phyloP scores from a whole-genome alignment of 2,113 vertebrate genomes.

The Salvator merianae region DNA sequence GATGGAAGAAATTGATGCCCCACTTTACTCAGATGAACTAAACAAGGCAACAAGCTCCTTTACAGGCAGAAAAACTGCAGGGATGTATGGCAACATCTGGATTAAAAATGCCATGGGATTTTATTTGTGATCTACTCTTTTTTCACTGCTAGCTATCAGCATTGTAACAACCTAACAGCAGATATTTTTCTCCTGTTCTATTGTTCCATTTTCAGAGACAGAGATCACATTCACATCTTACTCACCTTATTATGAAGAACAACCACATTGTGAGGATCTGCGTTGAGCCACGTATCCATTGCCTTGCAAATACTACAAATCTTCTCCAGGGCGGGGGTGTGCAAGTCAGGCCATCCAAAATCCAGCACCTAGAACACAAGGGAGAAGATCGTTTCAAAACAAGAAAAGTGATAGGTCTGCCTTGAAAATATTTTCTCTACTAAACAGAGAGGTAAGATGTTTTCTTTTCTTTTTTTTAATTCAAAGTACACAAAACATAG shows the following conservation, averaged over 20 bases:
- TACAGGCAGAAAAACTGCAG: too few relatives aligned
- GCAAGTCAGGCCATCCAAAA: constrained; percentile 96
- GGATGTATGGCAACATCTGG: not conserved
- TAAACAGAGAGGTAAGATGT: not conserved
- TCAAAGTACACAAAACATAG: too few relatives aligned
- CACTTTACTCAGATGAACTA: too few relatives aligned
- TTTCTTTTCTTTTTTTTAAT: too few relatives aligned
- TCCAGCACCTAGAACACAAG: constrained; percentile 85
- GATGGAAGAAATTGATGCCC: too few relatives aligned
- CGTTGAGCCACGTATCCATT: constrained; percentile 96
- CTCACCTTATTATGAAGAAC: constrained; percentile 97
- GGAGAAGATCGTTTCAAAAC: not conserved
- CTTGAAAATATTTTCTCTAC: not conserved
- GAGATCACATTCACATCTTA: too few relatives aligned
- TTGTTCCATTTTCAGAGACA: not conserved
- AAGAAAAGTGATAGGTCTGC: too few relatives aligned
- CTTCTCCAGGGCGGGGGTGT: constrained; percentile 95
- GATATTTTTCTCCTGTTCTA: not conserved
- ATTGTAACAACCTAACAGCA: not conserved
- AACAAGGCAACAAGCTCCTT: too few relatives aligned
- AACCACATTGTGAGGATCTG: constrained; percentile 88
- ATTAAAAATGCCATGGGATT: not conserved
- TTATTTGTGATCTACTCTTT: not conserved
- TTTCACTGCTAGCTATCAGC: too few relatives aligned
- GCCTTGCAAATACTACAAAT: constrained; percentile 99